Evolutionary conservation across 2,113 vertebrate genomes (phyloP).

Genomic region (Centrocercus urophasianus): DNA sequence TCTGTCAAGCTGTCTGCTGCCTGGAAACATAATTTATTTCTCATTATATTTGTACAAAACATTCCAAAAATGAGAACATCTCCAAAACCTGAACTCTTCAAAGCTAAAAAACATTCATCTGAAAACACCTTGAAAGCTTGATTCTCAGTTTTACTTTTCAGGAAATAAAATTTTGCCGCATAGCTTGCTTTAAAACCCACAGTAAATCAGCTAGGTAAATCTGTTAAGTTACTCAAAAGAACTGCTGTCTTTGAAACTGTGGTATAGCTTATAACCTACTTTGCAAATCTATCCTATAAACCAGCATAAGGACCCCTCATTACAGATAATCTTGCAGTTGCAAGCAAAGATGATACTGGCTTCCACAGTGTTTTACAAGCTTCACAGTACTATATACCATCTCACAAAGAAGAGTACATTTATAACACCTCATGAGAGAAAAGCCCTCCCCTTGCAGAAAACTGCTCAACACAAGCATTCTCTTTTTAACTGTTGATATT

Average conservation of each 20-base stretch:
- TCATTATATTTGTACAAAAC: background rate
- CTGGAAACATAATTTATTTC: background rate
- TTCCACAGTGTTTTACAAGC: background rate
- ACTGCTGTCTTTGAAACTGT: background rate
- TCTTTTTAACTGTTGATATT: background rate
- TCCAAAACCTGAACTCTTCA: background rate
- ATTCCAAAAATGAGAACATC: background rate
- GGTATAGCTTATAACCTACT: background rate
- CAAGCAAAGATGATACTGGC: background rate
- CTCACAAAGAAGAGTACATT: background rate
- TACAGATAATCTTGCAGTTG: background rate
- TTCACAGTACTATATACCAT: background rate
- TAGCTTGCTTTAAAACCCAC: background rate
- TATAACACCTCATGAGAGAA: background rate
- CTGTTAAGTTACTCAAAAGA: background rate
- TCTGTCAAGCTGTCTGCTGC: background rate
- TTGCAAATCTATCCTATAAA: background rate
- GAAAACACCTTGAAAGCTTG: background rate
- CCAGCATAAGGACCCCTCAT: background rate
- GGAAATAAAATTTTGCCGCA: background rate
- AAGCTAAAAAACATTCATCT: background rate
- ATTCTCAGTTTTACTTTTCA: background rate
- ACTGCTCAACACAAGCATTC: accelerated
- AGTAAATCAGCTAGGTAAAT: background rate
- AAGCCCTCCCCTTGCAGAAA: background rate